phyloP scores from a whole-genome alignment of 30 jellyfish, hydroid and myxozoan genomes.

The Turritopsis dohrnii region DNA sequence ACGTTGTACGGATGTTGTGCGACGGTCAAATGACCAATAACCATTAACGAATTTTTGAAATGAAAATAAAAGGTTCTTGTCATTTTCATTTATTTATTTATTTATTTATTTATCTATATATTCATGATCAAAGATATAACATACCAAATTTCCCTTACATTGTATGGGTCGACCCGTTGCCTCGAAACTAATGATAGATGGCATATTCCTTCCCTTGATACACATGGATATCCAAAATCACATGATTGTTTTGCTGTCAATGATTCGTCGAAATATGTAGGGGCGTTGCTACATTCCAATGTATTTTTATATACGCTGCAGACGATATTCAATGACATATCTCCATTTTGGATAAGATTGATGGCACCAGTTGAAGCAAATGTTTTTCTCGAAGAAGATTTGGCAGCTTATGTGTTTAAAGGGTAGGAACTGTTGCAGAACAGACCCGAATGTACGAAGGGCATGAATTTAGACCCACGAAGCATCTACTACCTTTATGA shows the following conservation, averaged over 20 bases:
- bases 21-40: no score
- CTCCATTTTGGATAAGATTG: conserved; percentile 44
- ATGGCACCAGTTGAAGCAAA: conserved; percentile 10
- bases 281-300: conserved; percentile 34
- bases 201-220: no score
- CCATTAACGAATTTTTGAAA: no score
- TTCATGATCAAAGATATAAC: no score
- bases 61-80: no score
- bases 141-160: no score
- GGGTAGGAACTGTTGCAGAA: conserved; percentile 17
- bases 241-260: conserved; percentile 30
- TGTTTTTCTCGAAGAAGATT: conserved; percentile 21
- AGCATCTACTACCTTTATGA: background rate
- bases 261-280: conserved; percentile 40
- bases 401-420: conserved; percentile 27
- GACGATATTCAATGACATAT: conserved; percentile 31
- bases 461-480: background rate
- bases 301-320: conserved; percentile 42
- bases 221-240: background rate
- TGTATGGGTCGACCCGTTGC: no score
- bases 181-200: no score
- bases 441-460: conserved; percentile 24
- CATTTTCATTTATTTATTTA: no score
- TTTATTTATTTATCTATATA: no score
- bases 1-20: no score